Evolutionary conservation across 23 tunicate genomes (phyloP), one percentile per base, ranked within the genome.

Genomic region (Botrylloides violaceus): DNA sequence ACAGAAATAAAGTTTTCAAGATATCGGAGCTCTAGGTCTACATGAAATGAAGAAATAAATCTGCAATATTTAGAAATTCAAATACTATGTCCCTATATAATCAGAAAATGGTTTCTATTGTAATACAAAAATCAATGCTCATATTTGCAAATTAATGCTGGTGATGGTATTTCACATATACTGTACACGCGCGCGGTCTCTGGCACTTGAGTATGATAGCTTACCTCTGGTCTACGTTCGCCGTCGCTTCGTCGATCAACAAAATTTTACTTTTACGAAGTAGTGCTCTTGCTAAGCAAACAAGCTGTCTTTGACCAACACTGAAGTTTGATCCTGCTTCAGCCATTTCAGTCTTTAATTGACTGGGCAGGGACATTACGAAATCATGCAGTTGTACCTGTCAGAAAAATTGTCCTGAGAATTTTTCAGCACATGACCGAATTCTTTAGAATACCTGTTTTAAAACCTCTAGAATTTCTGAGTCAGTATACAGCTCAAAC

Each of bases 201-300:
- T 65, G 9, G 29, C 31, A 12, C 12, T 18, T 47, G 18, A 12
- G 12, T 12, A 12, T 47, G 18, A 47, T 12, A 12, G 55, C 18
- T 47, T 47, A 81, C 96, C 81, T 81, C 23, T 39, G 26, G 61
- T 91, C 98, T 0, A 91, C 98, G 58, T 91, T 91, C 7, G 98
- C 98, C 4, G 98, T 91, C 25, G 98, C 98, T 75, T 91, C 92
- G 53, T 91, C 92, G 33, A 84, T 91, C 6, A 80, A 64, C 7
- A 91, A 55, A 61, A 91, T 79, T 53, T 70, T 66, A 28, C 66
- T 84, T 62, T 83, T 77, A 21, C 87, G 56, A 58, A 92, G 53
- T 32, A 92, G 63, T 7, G 98, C 98, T 58, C 98, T 47, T 5
- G 71, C 81, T 7, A 76, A 49, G 57, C 96, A 89, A 3, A 89